Evolutionary conservation across 2,797 vertebrate species (phyloP).

Genomic region (Astyanax mexicanus): DNA sequence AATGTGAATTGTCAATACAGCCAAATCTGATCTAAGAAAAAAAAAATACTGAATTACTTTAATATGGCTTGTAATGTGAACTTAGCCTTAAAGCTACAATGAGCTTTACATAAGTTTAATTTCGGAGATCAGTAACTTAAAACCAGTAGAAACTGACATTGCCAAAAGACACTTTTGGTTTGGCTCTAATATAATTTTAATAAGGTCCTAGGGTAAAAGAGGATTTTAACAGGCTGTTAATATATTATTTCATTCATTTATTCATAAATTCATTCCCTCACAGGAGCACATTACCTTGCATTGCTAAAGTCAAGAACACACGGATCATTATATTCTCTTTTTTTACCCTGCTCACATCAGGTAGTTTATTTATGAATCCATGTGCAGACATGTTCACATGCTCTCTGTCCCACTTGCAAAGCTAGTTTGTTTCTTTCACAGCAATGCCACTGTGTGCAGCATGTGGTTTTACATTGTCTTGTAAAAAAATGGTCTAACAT

Average conservation of each 20-base stretch:
- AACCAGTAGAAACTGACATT: slow-evolving; percentile 1
- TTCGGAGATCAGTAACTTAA: slow-evolving; percentile 1
- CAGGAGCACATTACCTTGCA: neutral
- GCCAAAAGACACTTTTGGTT: neutral
- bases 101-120: no score
- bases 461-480: no score
- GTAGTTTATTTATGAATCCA: neutral
- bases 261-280: neutral
- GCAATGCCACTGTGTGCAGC: no score
- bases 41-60: no score
- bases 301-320: neutral
- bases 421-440: no score
- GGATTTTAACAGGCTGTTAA: neutral
- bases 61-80: no score
- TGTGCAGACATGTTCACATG: neutral
- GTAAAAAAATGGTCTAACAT: no score
- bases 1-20: no score
- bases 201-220: neutral
- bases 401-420: neutral
- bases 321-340: neutral
- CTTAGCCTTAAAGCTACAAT: no score
- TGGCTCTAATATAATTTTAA: neutral
- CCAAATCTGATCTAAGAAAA: no score
- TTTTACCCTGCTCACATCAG: neutral
- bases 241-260: neutral